These are phyloP conservation scores for Drosophila melanogaster DNA, from an alignment of 1,140 invertebrate genomes.

Conservation along the genomic window DNA sequence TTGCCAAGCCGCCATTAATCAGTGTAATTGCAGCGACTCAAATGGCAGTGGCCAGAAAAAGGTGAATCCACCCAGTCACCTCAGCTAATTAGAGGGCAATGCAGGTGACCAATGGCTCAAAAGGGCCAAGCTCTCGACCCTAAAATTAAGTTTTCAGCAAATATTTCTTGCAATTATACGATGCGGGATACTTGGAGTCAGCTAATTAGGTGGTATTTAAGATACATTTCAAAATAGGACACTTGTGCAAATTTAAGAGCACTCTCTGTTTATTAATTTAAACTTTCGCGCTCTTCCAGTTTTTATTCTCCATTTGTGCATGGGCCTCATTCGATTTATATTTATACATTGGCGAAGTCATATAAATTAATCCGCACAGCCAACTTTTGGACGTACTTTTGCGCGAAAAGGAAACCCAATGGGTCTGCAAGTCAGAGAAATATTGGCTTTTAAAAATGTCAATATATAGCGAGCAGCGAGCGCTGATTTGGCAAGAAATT, in stretches of 20 bases:
- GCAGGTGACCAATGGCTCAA: constrained; percentile 7
- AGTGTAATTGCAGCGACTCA: constrained; percentile 67
- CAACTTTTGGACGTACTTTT: constrained; percentile 54
- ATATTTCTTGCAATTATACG: not conserved
- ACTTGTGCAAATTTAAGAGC: not conserved
- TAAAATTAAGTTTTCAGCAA: not conserved
- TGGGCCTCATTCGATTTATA: constrained; percentile 50
- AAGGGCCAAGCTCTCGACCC: not conserved
- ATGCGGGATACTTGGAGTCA: not conserved
- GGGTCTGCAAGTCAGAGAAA: constrained; percentile 41
- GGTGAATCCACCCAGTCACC: constrained; percentile 1
- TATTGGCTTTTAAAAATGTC: constrained; percentile 82
- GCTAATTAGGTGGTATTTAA: not conserved
- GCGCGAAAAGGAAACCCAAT: constrained; percentile 1
- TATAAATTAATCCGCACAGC: constrained; percentile 57
- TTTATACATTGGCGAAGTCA: constrained; percentile 60
- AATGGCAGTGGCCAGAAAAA: constrained; percentile 29
- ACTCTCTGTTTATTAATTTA: not conserved
- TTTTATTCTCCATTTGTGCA: constrained; percentile 8
- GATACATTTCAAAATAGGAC: not conserved
- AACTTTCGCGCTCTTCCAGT: not conserved
- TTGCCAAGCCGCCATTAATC: constrained; percentile 73
- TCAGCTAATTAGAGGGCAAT: constrained; percentile 31
- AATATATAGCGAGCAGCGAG: constrained; percentile 64
- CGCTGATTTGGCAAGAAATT: constrained; percentile 72